Evolutionary conservation across 2,888 invertebrate genomes (phyloP).

Genomic region (Drosophila peninsularis): DNA sequence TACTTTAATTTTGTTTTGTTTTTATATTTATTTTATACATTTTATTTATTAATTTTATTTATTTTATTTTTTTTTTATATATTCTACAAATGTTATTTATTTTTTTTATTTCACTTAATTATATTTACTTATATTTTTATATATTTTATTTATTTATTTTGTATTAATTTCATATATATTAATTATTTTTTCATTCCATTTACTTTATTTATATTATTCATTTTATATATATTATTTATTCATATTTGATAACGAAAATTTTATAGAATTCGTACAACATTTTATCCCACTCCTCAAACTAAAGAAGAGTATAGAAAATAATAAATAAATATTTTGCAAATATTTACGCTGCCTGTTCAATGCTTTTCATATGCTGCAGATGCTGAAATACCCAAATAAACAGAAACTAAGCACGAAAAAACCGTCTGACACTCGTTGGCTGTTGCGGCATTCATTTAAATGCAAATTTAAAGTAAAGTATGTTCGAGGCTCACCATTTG

Average conservation of each 20-base stretch:
- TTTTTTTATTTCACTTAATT: background rate
- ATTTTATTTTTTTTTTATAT: background rate
- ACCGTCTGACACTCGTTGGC: background rate
- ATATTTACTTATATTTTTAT: background rate
- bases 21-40: background rate
- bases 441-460: conserved; percentile 42
- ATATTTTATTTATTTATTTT: background rate
- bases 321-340: background rate
- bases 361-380: background rate
- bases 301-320: background rate
- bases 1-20: background rate
- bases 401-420: background rate
- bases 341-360: background rate
- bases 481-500: background rate
- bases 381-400: background rate
- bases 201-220: too few species aligned
- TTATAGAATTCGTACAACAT: too few species aligned
- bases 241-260: background rate
- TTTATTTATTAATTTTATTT: background rate
- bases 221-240: background rate
- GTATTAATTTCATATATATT: too few species aligned
- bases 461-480: conserved; percentile 51
- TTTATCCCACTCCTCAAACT: too few species aligned
- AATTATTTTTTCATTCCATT: too few species aligned
- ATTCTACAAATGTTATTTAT: background rate